Evolutionary conservation across 2,888 invertebrate genomes (phyloP), one percentile per base, ranked within the genome.

Genomic region (Sinohyriopsis cumingii): DNA sequence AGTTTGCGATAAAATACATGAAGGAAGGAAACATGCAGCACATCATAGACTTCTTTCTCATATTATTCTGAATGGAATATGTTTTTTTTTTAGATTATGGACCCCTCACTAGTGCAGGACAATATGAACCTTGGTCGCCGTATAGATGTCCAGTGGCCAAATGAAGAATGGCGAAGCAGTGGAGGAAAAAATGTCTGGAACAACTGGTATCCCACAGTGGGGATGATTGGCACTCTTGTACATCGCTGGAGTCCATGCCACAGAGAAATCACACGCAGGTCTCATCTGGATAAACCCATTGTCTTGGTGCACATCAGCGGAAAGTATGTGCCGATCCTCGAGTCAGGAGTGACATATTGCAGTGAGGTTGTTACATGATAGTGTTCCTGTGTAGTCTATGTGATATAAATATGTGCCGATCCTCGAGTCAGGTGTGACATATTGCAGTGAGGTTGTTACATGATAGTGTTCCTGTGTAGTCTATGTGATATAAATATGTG

Each of bases 141-240:
- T 76, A 96, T 97, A 72, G 97, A 97, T 86, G 97, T 98, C n/a
- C 93, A 94, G 81, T 99, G 98, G 98, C 98, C 98, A 0, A 94
- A 94, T 81, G 97, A 97, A 88, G 93, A 93, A 66, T 96, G 96
- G 94, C 91, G 96, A 68, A 93, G 93, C 74, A 92, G 94, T 78
- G 98, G 98, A 0, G 97, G 98, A 0, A 92, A 96, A 77, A 94
- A 95, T 63, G 94, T 93, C 81, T 98, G 98, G 98, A 93, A 94
- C 78, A 93, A 94, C 82, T 98, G 98, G 97, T 93, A 94, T 76
- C 97, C 98, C 0, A 93, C 94, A 79, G 93, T 94, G 20, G 97
- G 97, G 18, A 97, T 97, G 96, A 96, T 96, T 84, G 98, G 98
- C 73, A 92, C 81, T 88, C 94, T 95, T 18, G 96, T 98, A 18